Percentiles rank a stretch among this genome's conserved stretches.
phyloP scores from a whole-genome alignment of 1,140 invertebrate species.

The Lucilia cuprina region DNA sequence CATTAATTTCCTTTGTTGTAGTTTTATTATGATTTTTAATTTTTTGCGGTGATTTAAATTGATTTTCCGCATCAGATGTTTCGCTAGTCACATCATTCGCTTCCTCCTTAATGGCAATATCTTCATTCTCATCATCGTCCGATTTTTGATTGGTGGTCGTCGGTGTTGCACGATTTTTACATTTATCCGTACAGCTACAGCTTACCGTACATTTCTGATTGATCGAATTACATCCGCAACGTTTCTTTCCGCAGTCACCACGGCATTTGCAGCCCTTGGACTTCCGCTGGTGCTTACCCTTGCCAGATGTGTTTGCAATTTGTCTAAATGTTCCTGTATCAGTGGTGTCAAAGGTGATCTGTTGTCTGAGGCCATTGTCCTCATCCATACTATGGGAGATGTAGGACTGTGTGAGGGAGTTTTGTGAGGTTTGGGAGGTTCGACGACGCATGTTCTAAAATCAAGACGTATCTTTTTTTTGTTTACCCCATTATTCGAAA shows the following conservation, averaged over 20 bases:
- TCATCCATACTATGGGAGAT: slow-evolving; percentile 35
- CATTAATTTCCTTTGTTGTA: not conserved
- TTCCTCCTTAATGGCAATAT: not conserved
- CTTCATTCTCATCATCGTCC: not conserved
- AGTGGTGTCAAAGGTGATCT: slow-evolving; percentile 28
- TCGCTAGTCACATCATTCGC: not conserved
- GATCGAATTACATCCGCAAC: slow-evolving; percentile 45
- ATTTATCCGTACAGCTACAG: slow-evolving; percentile 42
- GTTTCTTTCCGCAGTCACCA: slow-evolving; percentile 46
- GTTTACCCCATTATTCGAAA: slow-evolving; percentile 18
- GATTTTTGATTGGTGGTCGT: slow-evolving; percentile 30
- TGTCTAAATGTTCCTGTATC: slow-evolving; percentile 35
- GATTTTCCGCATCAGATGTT: not conserved
- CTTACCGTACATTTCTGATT: slow-evolving; percentile 35
- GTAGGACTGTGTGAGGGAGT: slow-evolving; percentile 1
- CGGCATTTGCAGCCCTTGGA: slow-evolving; percentile 45
- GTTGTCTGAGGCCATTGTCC: not conserved
- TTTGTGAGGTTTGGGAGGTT: slow-evolving; percentile 4
- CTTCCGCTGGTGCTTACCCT: slow-evolving; percentile 35
- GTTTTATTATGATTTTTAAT: not conserved
- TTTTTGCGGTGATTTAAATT: not conserved
- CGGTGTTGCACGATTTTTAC: slow-evolving; percentile 42
- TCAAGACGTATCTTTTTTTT: slow-evolving; percentile 33
- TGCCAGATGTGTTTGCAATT: slow-evolving; percentile 21
- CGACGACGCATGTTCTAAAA: slow-evolving; percentile 12